phyloP scores from a whole-genome alignment of 2,888 invertebrate species.

The Trilocha varians region DNA sequence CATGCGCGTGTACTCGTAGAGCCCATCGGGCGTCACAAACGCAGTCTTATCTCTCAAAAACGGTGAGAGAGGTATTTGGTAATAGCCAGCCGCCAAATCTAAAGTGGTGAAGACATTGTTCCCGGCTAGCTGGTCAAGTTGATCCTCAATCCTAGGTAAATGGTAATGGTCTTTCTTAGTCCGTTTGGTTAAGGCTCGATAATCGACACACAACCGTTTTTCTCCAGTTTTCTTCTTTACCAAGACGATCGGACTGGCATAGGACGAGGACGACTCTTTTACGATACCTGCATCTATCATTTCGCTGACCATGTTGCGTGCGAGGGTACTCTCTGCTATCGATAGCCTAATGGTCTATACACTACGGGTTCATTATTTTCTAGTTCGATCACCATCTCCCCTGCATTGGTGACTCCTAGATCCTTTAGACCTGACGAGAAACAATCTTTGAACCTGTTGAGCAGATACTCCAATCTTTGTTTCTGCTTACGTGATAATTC shows the following conservation, averaged over 20 bases:
- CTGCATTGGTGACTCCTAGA: slow-evolving; percentile 4
- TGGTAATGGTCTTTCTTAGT: slow-evolving; percentile 9
- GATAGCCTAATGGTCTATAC: slow-evolving; percentile 8
- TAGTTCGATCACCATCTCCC: slow-evolving; percentile 8
- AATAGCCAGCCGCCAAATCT: slow-evolving; percentile 12
- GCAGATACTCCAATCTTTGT: neutral
- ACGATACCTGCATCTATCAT: slow-evolving; percentile 5
- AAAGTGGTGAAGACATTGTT: slow-evolving; percentile 4
- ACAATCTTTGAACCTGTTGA: slow-evolving; percentile 5
- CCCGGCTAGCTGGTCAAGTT: slow-evolving; percentile 8
- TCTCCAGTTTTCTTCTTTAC: slow-evolving; percentile 11
- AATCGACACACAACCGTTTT: slow-evolving; percentile 10
- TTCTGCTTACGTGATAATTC: neutral
- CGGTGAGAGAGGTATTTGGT: slow-evolving; percentile 14
- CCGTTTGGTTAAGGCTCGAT: slow-evolving; percentile 9
- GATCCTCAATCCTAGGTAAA: slow-evolving; percentile 10
- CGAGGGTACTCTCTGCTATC: no score
- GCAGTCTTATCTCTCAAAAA: slow-evolving; percentile 21
- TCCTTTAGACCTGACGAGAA: slow-evolving; percentile 7
- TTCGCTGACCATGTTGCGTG: slow-evolving; percentile 13
- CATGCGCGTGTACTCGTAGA: slow-evolving; percentile 23
- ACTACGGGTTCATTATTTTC: slow-evolving; percentile 6
- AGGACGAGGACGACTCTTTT: slow-evolving; percentile 8
- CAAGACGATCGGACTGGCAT: slow-evolving; percentile 13
- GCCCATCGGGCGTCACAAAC: slow-evolving; percentile 23